Evolutionary conservation across 2,113 vertebrate genomes (phyloP).

Genomic region (Phasianus colchicus): DNA sequence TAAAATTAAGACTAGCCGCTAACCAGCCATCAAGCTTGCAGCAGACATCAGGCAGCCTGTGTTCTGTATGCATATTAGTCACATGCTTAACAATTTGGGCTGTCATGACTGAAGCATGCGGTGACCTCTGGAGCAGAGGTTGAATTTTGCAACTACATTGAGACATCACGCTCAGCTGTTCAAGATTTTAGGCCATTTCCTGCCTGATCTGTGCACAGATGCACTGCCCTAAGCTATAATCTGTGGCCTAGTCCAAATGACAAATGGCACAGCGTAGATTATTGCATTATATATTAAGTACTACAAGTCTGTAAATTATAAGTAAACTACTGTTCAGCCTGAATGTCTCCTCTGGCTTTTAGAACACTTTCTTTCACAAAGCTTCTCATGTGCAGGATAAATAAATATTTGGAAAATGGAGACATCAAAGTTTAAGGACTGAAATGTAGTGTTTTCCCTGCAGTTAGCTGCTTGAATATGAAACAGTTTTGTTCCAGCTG

Average conservation of each 20-base stretch:
- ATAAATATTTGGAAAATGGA: conserved; percentile 80
- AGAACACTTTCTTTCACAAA: conserved; percentile 70
- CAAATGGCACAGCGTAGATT: conserved; percentile 93
- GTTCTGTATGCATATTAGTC: conserved; percentile 85
- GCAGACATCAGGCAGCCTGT: conserved; percentile 81
- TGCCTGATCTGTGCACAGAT: conserved; percentile 95
- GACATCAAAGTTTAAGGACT: conserved; percentile 70
- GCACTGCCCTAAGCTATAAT: conserved; percentile 99
- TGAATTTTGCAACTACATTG: conserved; percentile 81
- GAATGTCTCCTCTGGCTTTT: conserved; percentile 79
- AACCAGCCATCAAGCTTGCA: conserved; percentile 85
- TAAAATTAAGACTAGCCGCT: conserved; percentile 86
- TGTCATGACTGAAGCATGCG: conserved; percentile 82
- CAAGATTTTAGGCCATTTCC: conserved; percentile 93
- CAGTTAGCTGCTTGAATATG: conserved; percentile 75
- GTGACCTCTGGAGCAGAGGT: conserved; percentile 90
- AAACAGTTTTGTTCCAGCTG: conserved; percentile 69
- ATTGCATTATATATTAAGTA: conserved; percentile 99
- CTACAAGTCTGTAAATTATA: conserved; percentile 97
- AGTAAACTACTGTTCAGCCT: conserved; percentile 85
- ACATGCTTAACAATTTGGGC: conserved; percentile 85
- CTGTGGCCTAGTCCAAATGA: conserved; percentile 93
- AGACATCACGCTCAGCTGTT: conserved; percentile 94
- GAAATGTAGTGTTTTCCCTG: conserved; percentile 67
- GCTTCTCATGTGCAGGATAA: conserved; percentile 52